Percentiles rank a stretch among this genome's conserved stretches.
phyloP scores from a whole-genome alignment of 2,797 vertebrate species.

The Characodon lateralis region DNA sequence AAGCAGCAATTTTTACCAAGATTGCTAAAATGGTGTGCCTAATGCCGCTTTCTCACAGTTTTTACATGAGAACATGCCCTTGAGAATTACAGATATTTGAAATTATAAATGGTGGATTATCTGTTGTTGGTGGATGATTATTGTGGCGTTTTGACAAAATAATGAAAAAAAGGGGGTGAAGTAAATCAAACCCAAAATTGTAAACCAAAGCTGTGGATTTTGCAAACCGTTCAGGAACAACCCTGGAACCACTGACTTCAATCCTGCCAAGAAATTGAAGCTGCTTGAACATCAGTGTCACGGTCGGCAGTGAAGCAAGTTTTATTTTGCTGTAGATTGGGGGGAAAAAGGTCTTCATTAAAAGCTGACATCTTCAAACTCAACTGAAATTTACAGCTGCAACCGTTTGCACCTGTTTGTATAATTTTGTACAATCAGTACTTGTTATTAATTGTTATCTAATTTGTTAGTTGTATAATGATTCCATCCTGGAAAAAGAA shows the following conservation, averaged over 20 bases:
- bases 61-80: neutral
- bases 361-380: neutral
- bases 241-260: too few species aligned
- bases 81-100: neutral
- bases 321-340: too few species aligned
- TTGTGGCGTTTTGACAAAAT: neutral
- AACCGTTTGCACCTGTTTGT: neutral
- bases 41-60: too few species aligned
- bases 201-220: neutral
- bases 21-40: neutral
- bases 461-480: neutral
- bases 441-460: neutral
- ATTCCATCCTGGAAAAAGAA: neutral
- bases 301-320: too few species aligned
- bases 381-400: neutral
- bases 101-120: neutral
- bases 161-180: neutral
- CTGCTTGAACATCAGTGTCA: too few species aligned
- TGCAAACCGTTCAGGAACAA: too few species aligned
- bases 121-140: neutral
- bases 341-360: too few species aligned
- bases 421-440: neutral
- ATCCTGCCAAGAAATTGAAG: too few species aligned
- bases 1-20: neutral
- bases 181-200: neutral